These are phyloP conservation scores for Nyctibius grandis DNA, from an alignment of 2,797 vertebrate species.

Conservation along the genomic window DNA sequence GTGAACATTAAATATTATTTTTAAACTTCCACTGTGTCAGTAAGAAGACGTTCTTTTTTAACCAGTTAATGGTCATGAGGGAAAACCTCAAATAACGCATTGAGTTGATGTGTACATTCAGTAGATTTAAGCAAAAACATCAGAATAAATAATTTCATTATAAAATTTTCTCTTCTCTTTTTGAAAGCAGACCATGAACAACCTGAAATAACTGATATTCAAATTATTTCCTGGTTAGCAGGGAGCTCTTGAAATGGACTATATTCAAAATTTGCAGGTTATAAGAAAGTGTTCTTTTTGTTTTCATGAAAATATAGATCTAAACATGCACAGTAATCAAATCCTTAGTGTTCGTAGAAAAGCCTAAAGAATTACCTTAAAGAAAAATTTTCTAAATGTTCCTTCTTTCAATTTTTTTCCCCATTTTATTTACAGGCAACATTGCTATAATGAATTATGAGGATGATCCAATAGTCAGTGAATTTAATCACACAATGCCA, in stretches of 20 bases:
- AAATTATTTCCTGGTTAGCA: background rate
- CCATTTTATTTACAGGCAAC: background rate
- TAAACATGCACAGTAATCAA: background rate
- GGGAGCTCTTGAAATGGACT: background rate
- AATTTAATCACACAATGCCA: background rate
- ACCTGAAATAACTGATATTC: background rate
- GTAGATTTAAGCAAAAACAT: background rate
- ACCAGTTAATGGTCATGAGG: background rate
- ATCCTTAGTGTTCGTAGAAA: background rate
- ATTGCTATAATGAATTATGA: background rate
- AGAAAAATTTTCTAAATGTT: background rate
- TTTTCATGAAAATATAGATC: background rate
- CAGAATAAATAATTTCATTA: background rate
- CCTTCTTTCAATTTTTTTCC: background rate
- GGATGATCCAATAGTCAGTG: background rate
- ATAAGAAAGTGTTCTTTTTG: background rate
- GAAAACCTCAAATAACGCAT: background rate
- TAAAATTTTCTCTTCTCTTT: background rate
- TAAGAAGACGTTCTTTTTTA: background rate
- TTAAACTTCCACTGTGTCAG: background rate
- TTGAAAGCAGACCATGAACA: background rate
- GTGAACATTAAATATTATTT: background rate
- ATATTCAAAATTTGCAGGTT: background rate
- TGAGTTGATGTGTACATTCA: background rate
- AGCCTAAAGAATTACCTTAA: background rate